phyloP scores from a whole-genome alignment of 2,113 vertebrate species.

The Scartelaos histophorus region DNA sequence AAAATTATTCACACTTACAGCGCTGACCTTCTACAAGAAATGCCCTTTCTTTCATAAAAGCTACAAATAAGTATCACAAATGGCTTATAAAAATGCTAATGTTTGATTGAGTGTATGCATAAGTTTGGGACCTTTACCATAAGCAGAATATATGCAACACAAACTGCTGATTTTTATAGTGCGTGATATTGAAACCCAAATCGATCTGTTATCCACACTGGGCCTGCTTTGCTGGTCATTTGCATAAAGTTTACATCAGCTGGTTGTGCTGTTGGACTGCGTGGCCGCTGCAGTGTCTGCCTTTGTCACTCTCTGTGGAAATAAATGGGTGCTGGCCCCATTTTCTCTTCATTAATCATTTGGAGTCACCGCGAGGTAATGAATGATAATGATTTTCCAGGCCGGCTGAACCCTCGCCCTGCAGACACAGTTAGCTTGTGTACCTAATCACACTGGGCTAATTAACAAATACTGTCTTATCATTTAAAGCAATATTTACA shows the following conservation, averaged over 20 bases:
- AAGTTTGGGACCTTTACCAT: background rate
- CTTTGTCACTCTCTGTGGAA: conserved; percentile 38
- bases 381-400: conserved; percentile 39
- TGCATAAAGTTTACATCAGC: conserved; percentile 19
- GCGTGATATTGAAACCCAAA: conserved; percentile 2
- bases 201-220: conserved; percentile 1
- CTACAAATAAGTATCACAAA: background rate
- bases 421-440: conserved; percentile 10
- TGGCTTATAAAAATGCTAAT: background rate
- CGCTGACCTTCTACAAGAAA: background rate
- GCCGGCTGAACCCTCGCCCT: conserved; percentile 28
- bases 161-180: conserved; percentile 4
- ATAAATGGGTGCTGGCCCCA: conserved; percentile 47
- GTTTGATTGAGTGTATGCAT: background rate
- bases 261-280: conserved; percentile 13
- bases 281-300: conserved; percentile 28
- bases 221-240: conserved; percentile 14
- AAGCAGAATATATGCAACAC: background rate
- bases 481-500: conserved; percentile 4
- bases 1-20: background rate
- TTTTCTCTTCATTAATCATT: conserved; percentile 48
- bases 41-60: background rate
- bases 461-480: background rate
- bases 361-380: conserved; percentile 29
- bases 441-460: conserved; percentile 18